These are phyloP conservation scores for Hemichromis elongatus DNA, from an alignment of 2,113 vertebrate genomes.

Conservation along the genomic window DNA sequence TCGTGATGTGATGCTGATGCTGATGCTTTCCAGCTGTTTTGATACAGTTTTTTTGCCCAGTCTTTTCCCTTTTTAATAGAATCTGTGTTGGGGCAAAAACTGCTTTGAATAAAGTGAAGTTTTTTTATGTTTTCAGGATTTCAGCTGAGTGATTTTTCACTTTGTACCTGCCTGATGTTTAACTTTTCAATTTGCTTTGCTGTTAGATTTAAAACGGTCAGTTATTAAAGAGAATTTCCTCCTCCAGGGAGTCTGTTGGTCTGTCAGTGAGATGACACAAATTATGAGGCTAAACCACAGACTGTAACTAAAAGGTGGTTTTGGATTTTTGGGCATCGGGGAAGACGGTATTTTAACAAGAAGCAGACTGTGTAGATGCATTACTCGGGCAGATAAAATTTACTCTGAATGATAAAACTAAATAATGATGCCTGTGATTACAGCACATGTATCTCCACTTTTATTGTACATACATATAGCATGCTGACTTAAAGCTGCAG, in stretches of 20 bases:
- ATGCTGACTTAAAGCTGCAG: background rate
- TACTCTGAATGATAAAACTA: background rate
- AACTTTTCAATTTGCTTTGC: background rate
- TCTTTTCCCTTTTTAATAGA: background rate
- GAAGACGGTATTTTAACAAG: background rate
- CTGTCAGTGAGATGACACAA: background rate
- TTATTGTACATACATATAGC: conserved; percentile 25
- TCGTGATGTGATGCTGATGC: background rate
- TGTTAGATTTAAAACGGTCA: background rate
- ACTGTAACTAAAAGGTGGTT: background rate
- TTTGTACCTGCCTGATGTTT: background rate
- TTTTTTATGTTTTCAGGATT: conserved; percentile 18
- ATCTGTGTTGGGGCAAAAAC: background rate
- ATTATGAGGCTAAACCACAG: background rate
- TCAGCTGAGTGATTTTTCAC: background rate
- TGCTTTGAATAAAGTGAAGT: conserved; percentile 5
- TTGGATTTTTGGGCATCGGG: background rate
- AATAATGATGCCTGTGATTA: background rate
- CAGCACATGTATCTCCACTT: background rate
- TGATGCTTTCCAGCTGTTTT: conserved; percentile 5
- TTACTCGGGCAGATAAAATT: background rate
- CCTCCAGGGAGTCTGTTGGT: background rate
- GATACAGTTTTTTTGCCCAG: background rate
- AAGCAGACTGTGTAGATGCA: background rate
- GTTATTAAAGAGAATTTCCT: background rate